Evolutionary conservation across 1,140 invertebrate species (phyloP), one percentile per base, ranked within the genome.

Genomic region (Drosophila hydei): DNA sequence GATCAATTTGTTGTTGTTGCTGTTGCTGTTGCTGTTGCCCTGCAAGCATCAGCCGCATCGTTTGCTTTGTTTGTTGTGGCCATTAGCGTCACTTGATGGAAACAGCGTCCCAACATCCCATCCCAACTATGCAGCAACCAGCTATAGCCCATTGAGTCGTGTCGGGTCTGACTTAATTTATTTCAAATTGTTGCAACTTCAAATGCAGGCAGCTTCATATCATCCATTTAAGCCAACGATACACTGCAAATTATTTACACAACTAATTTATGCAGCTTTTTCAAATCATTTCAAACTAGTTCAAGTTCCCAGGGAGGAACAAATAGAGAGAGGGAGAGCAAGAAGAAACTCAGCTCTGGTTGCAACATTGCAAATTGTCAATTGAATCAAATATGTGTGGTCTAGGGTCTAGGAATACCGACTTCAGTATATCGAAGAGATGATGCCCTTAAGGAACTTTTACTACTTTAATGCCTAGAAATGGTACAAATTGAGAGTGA

Each of bases 11-110:
- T 81, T 88, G 77, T 50, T 68, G 64, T 36, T 62, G 73, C 16
- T 67, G 59, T 8, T 56, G 9, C 27, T 11, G 9, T 42, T 55
- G 38, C 45, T 79, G 54, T 67, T 61, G 73, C 79, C 65, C 70
- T 71, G 64, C 76, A 64, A 67, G 56, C 56, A 75, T 73, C 81
- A 80, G 73, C 70, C 64, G 81, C 70, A 81, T 81, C 81, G 78
- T 88, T 88, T 88, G 84, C 71, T 87, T 88, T 87, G 83, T 87
- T 87, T 87, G 83, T 71, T 76, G 69, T 87, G 78, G 71, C 83
- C 84, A 87, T 87, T 87, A 87, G 83, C 83, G 84, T 88, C 83
- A 87, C 83, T 87, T 81, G 83, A 76, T 83, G 56, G 71, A 72
- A 62, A 61, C 56, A 45, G 54, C 16, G 16, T 21, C 33, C 14